Base-by-base conservation (phyloP, 2,888 invertebrate species). In the Pandemis corylana region DNA sequence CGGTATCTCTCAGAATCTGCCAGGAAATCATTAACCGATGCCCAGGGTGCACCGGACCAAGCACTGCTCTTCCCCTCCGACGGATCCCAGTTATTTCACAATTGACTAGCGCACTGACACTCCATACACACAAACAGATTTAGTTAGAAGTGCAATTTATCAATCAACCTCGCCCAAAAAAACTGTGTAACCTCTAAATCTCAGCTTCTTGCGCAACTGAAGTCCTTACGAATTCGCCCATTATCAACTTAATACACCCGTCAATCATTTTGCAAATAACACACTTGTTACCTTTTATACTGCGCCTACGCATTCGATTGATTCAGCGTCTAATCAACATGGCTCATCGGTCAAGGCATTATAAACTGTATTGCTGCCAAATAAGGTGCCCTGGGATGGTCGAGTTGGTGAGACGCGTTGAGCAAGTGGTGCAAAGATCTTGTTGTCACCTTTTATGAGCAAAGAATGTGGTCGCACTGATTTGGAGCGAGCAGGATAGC, bases 271-370 rank as follows among this genome's bases (percentile, higher is more conserved):
- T 59, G 28, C 9, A 51, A 74, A 74, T 74, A 69, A 62, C 72
- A 72, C 59, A 69, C 65, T 74, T 74, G 74, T 74, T 69, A 74
- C 73, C 69, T 69, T 74, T 74, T 69, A 61, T 9, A n/a, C 9
- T 67, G 51, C 69, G 64, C 74, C 74, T 69, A 74, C 74, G 69
- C 44, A 7, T 9, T 66, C 36, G 28, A 61, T 73, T 61, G 61
- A 61, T 70, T 66, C 61, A 61, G n/a, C 53, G 59, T 51, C 72
- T 42, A 41, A 59, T 51, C 9, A 7, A 53, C 13, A 46, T 9
- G 59, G 42, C 46, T 13, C 13, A 10, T 1, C 2, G 0, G 10
- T 64, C 59, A 73, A 61, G 41, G 53, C 36, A 72, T 42, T 61
- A 51, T 67, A 20, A 42, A 67, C 66, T 12, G 42, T 71, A 65